These are phyloP conservation scores for Sycophaga agraensis DNA, from an alignment of 1,140 invertebrate genomes.

Conservation along the genomic window DNA sequence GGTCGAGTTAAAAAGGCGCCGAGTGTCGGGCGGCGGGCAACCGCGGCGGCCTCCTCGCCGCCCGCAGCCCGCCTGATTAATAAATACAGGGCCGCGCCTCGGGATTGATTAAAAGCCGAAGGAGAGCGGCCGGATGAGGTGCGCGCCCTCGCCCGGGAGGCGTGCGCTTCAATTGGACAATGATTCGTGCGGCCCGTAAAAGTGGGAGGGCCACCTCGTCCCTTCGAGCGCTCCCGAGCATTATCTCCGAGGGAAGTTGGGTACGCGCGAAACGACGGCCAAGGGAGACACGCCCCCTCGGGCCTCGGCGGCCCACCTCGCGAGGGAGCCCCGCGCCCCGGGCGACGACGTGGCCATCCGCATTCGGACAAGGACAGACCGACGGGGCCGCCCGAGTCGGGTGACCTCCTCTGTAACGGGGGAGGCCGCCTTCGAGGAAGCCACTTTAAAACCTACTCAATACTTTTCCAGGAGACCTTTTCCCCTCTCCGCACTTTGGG, in stretches of 20 bases:
- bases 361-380: conserved; percentile 27
- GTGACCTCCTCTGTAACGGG: neutral
- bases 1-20: no score
- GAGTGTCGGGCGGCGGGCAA: no score
- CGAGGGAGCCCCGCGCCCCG: conserved; percentile 21
- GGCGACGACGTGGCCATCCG: conserved; percentile 39
- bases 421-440: no score
- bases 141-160: neutral
- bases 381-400: neutral
- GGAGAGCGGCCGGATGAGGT: no score
- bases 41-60: no score
- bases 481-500: no score
- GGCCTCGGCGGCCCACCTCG: conserved; percentile 19
- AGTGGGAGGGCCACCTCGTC: neutral
- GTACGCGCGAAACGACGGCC: neutral
- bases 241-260: no score
- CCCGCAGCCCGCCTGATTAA: no score
- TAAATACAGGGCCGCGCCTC: no score
- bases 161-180: conserved; percentile 12
- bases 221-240: neutral
- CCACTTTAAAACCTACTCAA: no score
- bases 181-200: conserved; percentile 15
- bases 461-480: no score
- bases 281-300: neutral
- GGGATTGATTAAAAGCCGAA: no score